Conservation (phyloP, 2,113 vertebrate species). For the Microtus pennsylvanicus region DNA sequence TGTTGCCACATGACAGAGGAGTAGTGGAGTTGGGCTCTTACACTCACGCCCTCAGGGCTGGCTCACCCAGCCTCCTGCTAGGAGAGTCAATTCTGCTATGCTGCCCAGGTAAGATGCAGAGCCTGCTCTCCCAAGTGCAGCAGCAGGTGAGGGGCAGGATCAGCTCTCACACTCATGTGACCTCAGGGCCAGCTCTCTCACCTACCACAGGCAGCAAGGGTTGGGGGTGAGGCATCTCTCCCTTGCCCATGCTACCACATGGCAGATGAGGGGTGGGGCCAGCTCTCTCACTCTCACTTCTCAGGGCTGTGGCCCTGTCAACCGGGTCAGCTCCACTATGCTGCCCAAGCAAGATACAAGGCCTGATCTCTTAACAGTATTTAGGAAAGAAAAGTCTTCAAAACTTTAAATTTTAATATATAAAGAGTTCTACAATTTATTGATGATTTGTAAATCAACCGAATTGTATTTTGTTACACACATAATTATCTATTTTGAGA, state of each 20-base stretch:
- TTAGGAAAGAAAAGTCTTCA: neutral
- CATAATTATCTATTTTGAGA: slow-evolving; percentile 57
- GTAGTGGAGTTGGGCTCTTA: no score
- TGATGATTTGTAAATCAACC: slow-evolving; percentile 11
- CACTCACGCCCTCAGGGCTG: no score
- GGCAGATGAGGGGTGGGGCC: no score
- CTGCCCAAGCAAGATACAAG: neutral
- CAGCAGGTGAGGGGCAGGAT: neutral
- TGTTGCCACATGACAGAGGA: no score
- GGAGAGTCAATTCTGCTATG: neutral
- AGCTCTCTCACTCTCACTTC: no score
- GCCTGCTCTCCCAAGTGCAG: neutral
- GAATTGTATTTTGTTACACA: slow-evolving; percentile 41
- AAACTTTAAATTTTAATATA: neutral
- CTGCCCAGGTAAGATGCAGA: neutral
- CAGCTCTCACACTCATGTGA: neutral
- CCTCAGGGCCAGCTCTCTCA: neutral
- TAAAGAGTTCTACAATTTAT: slow-evolving; percentile 2
- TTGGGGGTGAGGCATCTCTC: neutral
- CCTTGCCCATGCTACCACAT: neutral
- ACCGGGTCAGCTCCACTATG: neutral
- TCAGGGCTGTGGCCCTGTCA: neutral
- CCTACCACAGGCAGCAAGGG: neutral
- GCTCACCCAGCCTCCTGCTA: neutral
- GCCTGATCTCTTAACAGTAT: neutral